These are phyloP conservation scores for Habroteleia sp. DNA, from an alignment of 2,888 invertebrate species.

Conservation along the genomic window DNA sequence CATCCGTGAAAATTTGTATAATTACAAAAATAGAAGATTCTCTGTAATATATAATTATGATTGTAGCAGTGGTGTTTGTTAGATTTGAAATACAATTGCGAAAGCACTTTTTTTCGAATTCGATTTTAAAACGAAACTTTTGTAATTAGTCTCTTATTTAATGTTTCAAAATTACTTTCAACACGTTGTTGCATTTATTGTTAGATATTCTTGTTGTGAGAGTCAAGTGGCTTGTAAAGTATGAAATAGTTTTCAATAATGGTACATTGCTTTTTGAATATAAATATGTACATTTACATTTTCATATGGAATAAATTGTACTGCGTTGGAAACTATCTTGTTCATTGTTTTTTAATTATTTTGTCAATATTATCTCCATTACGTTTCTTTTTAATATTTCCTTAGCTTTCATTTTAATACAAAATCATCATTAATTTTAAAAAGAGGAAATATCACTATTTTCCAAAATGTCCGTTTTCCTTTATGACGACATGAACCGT, in stretches of 20 bases:
- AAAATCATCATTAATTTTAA: no score
- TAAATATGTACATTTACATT: conserved; percentile 57
- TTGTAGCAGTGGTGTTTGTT: conserved; percentile 15
- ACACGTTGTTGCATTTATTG: conserved; percentile 59
- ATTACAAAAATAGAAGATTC: conserved; percentile 8
- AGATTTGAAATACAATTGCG: conserved; percentile 3
- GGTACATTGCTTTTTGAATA: conserved; percentile 47
- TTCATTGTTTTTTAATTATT: conserved; percentile 1
- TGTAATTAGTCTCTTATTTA: conserved; percentile 37
- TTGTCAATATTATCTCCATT: no score
- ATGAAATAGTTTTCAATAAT: conserved; percentile 41
- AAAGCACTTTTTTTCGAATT: conserved; percentile 1
- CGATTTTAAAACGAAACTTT: conserved; percentile 3
- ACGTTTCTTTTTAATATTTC: no score
- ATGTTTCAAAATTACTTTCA: conserved; percentile 28
- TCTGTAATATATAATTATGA: conserved; percentile 44
- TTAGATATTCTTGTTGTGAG: conserved; percentile 59
- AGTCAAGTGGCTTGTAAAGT: conserved; percentile 53
- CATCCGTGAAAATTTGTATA: conserved; percentile 11
- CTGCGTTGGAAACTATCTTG: conserved; percentile 25
- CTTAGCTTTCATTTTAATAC: no score
- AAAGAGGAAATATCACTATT: no score
- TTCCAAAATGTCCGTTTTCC: conserved; percentile 31
- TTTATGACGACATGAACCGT: conserved; percentile 42
- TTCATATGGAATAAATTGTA: conserved; percentile 58